phyloP scores from a whole-genome alignment of 2,113 vertebrate species.

The Manacus vitellinus region DNA sequence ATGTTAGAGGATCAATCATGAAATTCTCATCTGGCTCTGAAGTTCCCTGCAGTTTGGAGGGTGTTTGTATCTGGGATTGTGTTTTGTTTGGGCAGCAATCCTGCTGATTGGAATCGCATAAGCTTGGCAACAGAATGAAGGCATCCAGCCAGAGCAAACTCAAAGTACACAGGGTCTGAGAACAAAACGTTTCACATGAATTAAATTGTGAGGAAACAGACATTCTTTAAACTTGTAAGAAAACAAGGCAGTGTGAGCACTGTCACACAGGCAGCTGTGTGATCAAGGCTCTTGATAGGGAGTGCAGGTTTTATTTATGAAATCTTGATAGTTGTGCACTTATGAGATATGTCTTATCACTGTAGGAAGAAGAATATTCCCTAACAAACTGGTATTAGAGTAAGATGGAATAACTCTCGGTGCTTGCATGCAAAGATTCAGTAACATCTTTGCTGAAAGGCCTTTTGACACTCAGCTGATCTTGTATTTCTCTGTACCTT shows the following conservation, averaged over 20 bases:
- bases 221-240: constrained; percentile 43
- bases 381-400: neutral
- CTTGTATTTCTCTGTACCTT: neutral
- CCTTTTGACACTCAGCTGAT: neutral
- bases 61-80: constrained; percentile 58
- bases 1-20: neutral
- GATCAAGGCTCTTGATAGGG: neutral
- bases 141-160: constrained; percentile 58
- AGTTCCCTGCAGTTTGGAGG: constrained; percentile 39
- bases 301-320: neutral
- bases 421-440: neutral
- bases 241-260: constrained; percentile 14
- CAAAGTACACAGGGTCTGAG: constrained; percentile 61
- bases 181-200: constrained; percentile 68
- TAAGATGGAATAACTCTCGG: neutral
- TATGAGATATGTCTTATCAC: neutral
- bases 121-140: constrained; percentile 8
- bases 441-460: neutral
- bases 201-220: constrained; percentile 50
- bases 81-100: constrained; percentile 62
- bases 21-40: constrained; percentile 35
- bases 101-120: constrained; percentile 39
- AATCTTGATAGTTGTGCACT: neutral
- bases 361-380: neutral
- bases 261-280: neutral